These are phyloP conservation scores for Pelobates fuscus DNA, from an alignment of 2,113 vertebrate genomes.

Conservation along the genomic window DNA sequence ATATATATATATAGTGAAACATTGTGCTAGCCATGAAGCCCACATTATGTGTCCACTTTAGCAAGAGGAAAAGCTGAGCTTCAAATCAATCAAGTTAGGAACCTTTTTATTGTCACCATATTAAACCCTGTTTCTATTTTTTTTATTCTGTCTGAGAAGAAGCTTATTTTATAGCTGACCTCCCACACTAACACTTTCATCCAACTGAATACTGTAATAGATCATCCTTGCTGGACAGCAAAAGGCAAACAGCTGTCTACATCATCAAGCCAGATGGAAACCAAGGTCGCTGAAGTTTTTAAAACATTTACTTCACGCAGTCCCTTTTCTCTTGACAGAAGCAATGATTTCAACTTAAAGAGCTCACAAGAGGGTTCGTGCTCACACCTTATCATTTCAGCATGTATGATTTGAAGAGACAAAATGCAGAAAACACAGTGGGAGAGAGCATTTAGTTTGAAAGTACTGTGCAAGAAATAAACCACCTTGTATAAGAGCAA, in stretches of 20 bases:
- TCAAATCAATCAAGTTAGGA: too few species aligned
- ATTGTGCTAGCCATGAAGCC: too few species aligned
- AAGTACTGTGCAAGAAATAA: too few species aligned
- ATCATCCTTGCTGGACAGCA: conserved; percentile 26
- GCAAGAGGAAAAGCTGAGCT: too few species aligned
- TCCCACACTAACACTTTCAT: not conserved
- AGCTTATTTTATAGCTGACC: conserved; percentile 23
- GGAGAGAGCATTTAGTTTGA: not conserved
- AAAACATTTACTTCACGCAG: not conserved
- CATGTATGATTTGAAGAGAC: not conserved
- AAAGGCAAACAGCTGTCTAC: conserved; percentile 34
- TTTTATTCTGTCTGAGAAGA: not conserved
- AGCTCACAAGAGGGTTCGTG: not conserved
- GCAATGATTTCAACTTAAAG: not conserved
- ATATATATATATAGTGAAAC: too few species aligned
- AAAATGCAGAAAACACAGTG: not conserved
- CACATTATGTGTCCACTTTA: too few species aligned
- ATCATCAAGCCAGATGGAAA: not conserved
- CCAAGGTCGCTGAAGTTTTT: conserved; percentile 18
- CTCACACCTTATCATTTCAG: too few species aligned
- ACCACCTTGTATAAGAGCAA: too few species aligned
- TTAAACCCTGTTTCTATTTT: too few species aligned
- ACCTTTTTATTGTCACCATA: too few species aligned
- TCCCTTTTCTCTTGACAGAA: not conserved
- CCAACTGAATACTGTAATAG: conserved; percentile 15